Percentiles rank a stretch among this genome's conserved stretches.
Evolutionary conservation across 2,113 vertebrate genomes (phyloP).

Genomic region (Ranitomeya variabilis): DNA sequence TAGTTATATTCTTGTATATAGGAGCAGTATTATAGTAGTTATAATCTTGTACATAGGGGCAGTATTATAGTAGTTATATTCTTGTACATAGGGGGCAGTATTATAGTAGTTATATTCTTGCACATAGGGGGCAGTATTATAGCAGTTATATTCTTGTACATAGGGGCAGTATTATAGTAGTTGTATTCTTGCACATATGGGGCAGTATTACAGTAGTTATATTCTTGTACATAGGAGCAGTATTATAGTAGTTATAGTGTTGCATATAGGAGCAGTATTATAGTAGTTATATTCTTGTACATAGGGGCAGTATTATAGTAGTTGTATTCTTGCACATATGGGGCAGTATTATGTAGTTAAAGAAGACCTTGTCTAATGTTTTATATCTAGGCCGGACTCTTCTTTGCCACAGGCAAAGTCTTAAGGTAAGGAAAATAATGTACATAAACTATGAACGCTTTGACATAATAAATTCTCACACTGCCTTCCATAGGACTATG

Average conservation of each 20-base stretch:
- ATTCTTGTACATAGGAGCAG: neutral
- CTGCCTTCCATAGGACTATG: neutral
- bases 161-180: neutral
- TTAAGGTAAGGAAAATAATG: neutral
- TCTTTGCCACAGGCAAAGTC: neutral
- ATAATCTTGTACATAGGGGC: neutral
- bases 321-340: neutral
- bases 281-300: neutral
- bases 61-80: neutral
- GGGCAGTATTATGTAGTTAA: neutral
- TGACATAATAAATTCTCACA: neutral
- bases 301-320: neutral
- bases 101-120: constrained; percentile 1
- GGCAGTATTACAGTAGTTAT: neutral
- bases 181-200: neutral
- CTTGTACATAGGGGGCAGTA: neutral
- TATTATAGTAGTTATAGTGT: neutral
- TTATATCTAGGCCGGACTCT: neutral
- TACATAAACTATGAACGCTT: neutral
- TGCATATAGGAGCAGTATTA: neutral
- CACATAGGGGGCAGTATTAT: neutral
- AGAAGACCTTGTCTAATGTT: neutral
- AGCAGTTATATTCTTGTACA: neutral
- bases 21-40: too few species aligned
- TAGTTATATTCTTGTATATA: neutral